Percentiles rank a stretch among this genome's conserved stretches.
phyloP scores from a whole-genome alignment of 2,888 invertebrate species.

The Sarcophaga subvicina region DNA sequence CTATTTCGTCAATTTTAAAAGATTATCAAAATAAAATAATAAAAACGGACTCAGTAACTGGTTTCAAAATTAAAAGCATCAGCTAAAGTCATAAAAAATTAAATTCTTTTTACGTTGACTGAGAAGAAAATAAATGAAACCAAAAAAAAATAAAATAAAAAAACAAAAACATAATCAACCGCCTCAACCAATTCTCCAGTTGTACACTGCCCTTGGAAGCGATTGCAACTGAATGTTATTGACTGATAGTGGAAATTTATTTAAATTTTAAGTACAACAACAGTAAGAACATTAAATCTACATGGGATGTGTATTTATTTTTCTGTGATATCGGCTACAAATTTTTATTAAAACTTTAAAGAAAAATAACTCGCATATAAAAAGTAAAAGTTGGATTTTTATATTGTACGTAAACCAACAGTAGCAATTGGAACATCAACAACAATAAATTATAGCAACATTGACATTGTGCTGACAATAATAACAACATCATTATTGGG shows the following conservation, averaged over 20 bases:
- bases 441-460: constrained; percentile 26
- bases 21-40: not conserved
- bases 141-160: not conserved
- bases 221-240: constrained; percentile 37
- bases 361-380: not conserved
- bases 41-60: constrained; percentile 23
- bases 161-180: not conserved
- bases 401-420: not conserved
- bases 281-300: constrained; percentile 15
- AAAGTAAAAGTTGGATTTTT: constrained; percentile 26
- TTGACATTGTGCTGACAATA: constrained; percentile 42
- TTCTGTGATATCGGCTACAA: not conserved
- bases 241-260: constrained; percentile 33
- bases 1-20: too few species aligned
- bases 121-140: not conserved
- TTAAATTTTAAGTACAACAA: constrained; percentile 10
- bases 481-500: constrained; percentile 14
- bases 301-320: not conserved
- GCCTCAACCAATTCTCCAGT: not conserved
- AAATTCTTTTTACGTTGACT: constrained; percentile 3
- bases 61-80: constrained; percentile 9
- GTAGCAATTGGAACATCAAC: not conserved
- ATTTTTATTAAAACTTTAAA: not conserved
- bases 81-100: not conserved
- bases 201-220: constrained; percentile 46